phyloP scores from a whole-genome alignment of 2,888 invertebrate species.

The Drosophila prolongata region DNA sequence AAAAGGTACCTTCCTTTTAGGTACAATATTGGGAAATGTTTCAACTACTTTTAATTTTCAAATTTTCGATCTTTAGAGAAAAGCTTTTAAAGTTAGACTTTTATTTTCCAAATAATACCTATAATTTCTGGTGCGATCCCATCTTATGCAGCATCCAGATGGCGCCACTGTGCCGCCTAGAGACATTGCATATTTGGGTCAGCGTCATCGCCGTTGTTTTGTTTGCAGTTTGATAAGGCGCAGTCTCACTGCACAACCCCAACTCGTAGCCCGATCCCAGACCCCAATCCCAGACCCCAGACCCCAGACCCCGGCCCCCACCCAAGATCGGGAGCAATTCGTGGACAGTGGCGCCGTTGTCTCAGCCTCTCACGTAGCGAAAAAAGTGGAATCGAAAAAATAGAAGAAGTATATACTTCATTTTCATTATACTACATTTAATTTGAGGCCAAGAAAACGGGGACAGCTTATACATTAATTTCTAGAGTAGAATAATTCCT shows the following conservation, averaged over 20 bases:
- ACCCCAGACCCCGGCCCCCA: not conserved
- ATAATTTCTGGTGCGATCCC: constrained; percentile 2
- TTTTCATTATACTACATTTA: no score
- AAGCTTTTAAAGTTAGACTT: not conserved
- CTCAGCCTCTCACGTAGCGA: not conserved
- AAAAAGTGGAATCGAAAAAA: not conserved
- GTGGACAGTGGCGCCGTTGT: constrained; percentile 52
- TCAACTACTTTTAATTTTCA: not conserved
- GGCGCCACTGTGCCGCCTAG: constrained; percentile 53
- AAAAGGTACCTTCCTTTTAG: no score
- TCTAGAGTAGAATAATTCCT: no score
- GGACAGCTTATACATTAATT: not conserved
- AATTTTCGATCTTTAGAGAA: not conserved
- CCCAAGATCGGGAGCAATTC: constrained; percentile 19
- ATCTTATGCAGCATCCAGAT: constrained; percentile 15
- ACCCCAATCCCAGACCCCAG: not conserved
- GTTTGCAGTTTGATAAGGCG: constrained; percentile 59
- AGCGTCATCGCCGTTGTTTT: constrained; percentile 37
- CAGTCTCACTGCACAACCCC: constrained; percentile 19
- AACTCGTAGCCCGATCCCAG: constrained; percentile 6
- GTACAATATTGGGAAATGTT: no score
- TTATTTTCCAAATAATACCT: not conserved
- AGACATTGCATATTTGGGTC: constrained; percentile 61
- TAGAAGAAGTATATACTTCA: no score
- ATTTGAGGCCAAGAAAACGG: not conserved